Base-by-base conservation (phyloP, 2,888 invertebrate genomes). In the Calameuta pallipes region DNA sequence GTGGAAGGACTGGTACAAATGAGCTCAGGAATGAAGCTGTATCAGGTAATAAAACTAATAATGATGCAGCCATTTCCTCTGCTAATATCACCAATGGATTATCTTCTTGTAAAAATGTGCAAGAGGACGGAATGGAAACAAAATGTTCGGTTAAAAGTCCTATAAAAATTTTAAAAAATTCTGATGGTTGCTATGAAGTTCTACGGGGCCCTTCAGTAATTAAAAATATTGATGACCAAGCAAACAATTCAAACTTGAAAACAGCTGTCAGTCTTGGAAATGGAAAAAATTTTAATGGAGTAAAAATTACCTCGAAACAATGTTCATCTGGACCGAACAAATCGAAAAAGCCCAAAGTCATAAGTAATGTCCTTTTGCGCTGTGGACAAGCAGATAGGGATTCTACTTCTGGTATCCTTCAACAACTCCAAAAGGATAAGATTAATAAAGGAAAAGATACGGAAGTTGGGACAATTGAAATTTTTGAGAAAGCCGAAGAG, bases 251-350 rank as follows among this genome's bases (percentile, higher is more conserved):
- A 11, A 71, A 68, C 4, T 76, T 11, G 71, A 81, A 78, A 33
- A 13, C 30, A 34, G 73, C 79, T 3, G 56, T 80, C 15, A 85
- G 80, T 41, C 84, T 89, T 11, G 88, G 86, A 4, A 87, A 81
- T 37, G 84, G 87, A 1, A 83, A 87, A 31, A 89, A 89, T 81
- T 89, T 89, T 2, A 89, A 89, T 37, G 88, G 89, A 6, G 87
- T 89, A 6, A 90, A 89, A 76, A 88, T 89, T 37, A 90, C 87
- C 4, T 76, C 90, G 73, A 90, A 90, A 35, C 90, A 89, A 75
- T 88, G 88, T 68, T 80, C 87, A 0, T 89, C 89, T 4, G 84
- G 85, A 23, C 85, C 73, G 37, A 35, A 73, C 33, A 82, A 12
- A 9, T 79, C 83, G 6, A 88, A 85, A 69, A 90, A 89, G 37